Percentiles rank a stretch among this genome's conserved stretches.
phyloP scores from a whole-genome alignment of 2,888 invertebrate species.

The Acrocera orbiculus region DNA sequence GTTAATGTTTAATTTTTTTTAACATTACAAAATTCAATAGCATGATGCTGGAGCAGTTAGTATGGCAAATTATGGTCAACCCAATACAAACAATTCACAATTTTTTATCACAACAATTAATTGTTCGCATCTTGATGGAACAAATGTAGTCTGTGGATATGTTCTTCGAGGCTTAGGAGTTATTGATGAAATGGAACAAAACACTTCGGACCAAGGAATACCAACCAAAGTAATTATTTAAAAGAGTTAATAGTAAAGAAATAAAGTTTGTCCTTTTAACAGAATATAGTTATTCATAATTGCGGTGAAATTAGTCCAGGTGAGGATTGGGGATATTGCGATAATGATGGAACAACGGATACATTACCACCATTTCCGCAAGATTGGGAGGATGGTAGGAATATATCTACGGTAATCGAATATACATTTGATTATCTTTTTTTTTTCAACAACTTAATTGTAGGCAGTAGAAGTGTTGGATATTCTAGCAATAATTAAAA shows the following conservation, averaged over 20 bases:
- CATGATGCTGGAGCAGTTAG: conserved; percentile 48
- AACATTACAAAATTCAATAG: too few relatives aligned
- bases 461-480: conserved; percentile 35
- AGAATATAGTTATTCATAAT: conserved; percentile 48
- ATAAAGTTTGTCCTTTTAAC: conserved; percentile 5
- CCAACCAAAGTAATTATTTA: conserved; percentile 38
- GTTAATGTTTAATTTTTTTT: neutral
- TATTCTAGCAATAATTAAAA: conserved; percentile 43
- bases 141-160: conserved; percentile 66
- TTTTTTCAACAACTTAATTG: neutral
- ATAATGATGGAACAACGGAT: conserved; percentile 54
- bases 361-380: conserved; percentile 57
- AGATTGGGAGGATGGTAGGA: conserved; percentile 39
- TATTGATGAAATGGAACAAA: conserved; percentile 49
- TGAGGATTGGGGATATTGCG: conserved; percentile 45
- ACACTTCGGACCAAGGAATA: conserved; percentile 37
- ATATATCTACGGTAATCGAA: conserved; percentile 16
- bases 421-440: neutral
- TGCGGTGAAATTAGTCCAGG: conserved; percentile 52
- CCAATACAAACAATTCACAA: conserved; percentile 83
- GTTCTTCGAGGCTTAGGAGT: conserved; percentile 60
- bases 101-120: conserved; percentile 74
- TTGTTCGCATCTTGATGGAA: conserved; percentile 59
- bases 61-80: conserved; percentile 61
- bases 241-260: conserved; percentile 1